phyloP scores from a whole-genome alignment of 1,140 invertebrate species.

The Drosophila sechellia region DNA sequence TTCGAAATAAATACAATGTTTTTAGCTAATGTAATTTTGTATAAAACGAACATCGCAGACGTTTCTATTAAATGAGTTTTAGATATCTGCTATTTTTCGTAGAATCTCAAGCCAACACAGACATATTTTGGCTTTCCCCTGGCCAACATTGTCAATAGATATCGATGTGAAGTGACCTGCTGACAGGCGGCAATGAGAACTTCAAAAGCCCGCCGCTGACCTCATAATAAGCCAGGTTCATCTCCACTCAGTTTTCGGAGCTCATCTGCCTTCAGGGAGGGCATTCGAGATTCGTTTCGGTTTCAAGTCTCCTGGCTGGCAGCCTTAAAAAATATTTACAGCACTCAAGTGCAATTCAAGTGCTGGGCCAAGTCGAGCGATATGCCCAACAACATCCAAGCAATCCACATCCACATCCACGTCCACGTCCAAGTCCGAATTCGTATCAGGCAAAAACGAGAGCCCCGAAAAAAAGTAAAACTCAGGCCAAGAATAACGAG shows the following conservation, averaged over 20 bases:
- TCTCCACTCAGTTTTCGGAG: slow-evolving; percentile 27
- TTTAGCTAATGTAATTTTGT: background rate
- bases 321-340: slow-evolving; percentile 81
- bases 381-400: slow-evolving; percentile 55
- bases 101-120: slow-evolving; percentile 38
- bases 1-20: no score
- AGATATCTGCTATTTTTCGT: slow-evolving; percentile 14
- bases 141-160: slow-evolving; percentile 29
- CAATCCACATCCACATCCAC: slow-evolving; percentile 12
- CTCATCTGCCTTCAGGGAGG: slow-evolving; percentile 48
- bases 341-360: slow-evolving; percentile 79
- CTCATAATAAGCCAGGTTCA: slow-evolving; percentile 70
- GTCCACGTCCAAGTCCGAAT: slow-evolving; percentile 38
- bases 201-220: slow-evolving; percentile 60
- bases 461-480: slow-evolving; percentile 44
- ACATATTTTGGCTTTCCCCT: slow-evolving; percentile 29
- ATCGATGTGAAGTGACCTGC: slow-evolving; percentile 45
- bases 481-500: slow-evolving; percentile 67
- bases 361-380: slow-evolving; percentile 73
- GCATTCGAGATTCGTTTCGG: slow-evolving; percentile 64
- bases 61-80: slow-evolving; percentile 1
- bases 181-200: slow-evolving; percentile 44
- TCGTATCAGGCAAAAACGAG: slow-evolving; percentile 40
- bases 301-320: slow-evolving; percentile 61
- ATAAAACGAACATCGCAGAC: background rate